Evolutionary conservation across 1,140 invertebrate genomes (phyloP), one percentile per base, ranked within the genome.

Genomic region (Heliconius hewitsoni): DNA sequence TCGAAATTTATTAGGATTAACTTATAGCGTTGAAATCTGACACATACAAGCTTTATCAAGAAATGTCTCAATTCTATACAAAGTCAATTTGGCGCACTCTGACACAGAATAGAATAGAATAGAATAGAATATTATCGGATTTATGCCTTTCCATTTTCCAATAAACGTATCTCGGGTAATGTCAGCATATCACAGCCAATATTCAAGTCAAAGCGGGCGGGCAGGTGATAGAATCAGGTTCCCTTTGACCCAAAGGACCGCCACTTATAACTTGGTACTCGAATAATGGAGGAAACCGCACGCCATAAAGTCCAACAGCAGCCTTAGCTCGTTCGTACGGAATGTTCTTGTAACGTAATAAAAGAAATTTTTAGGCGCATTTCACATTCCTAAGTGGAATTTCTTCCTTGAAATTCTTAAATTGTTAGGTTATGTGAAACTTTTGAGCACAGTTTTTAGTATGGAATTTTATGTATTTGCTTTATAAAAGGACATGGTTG

Each of bases 201-300:
- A 72, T 79, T 71, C 46, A 13, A 71, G 70, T 76, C 78, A 79
- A 79, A 79, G 78, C 73, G 74, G 60, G 13, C 66, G 74, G 57
- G 74, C 78, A 79, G 78, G 78, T 79, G 78, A 74, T 79, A 72
- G 66, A 79, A 79, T 79, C 78, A 79, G 66, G 74, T n/a, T 76
- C 78, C 72, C 78, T 79, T 79, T 79, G 78, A 79, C 78, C 78
- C 78, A 76, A 79, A 79, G 78, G 66, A 71, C 71, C 73, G 66
- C 70, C 74, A 76, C 74, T 76, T 76, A 76, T 76, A 76, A 72
- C 78, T 79, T 79, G 71, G 78, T 79, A 71, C 78, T 50, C 30
- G 73, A 79, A 79, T 79, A 79, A 79, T 79, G 78, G 78, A 79
- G n/a, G 52, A 79, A 79, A 79, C 73, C 73, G 46, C 73, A 74